phyloP scores from a whole-genome alignment of 2,888 invertebrate species.

The Portevinia maculata region DNA sequence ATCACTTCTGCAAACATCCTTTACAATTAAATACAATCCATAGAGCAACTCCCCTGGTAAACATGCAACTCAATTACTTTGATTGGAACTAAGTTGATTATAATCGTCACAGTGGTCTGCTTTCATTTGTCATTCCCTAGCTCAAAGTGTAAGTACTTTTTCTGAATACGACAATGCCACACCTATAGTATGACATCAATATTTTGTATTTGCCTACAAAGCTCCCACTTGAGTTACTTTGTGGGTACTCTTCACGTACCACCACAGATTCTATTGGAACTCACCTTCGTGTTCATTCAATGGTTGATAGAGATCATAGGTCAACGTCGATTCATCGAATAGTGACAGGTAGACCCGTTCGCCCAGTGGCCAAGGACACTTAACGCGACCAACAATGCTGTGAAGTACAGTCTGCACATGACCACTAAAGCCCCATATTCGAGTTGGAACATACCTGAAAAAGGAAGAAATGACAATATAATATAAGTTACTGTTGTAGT shows the following conservation, averaged over 20 bases:
- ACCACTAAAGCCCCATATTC: slow-evolving; percentile 97
- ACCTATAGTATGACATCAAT: background rate
- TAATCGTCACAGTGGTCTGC: background rate
- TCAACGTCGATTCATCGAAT: slow-evolving; percentile 93
- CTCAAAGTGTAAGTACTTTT: too few relatives aligned
- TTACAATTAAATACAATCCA: slow-evolving; percentile 3
- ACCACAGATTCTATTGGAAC: slow-evolving; percentile 50
- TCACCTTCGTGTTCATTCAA: slow-evolving; percentile 89
- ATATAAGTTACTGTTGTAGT: background rate
- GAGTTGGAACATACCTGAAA: slow-evolving; percentile 93
- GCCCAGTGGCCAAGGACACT: slow-evolving; percentile 94
- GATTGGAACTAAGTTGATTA: slow-evolving; percentile 28
- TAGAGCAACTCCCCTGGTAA: background rate
- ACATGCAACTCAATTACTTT: slow-evolving; percentile 28
- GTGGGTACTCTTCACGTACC: background rate
- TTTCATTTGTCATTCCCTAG: slow-evolving; percentile 6
- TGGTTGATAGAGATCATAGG: slow-evolving; percentile 96
- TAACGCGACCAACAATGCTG: slow-evolving; percentile 93
- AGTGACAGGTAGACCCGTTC: slow-evolving; percentile 90
- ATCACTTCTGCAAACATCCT: background rate
- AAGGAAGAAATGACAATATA: slow-evolving; percentile 11
- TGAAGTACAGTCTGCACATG: slow-evolving; percentile 97
- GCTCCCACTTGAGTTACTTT: background rate
- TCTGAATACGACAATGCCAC: slow-evolving; percentile 22
- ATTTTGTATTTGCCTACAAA: slow-evolving; percentile 7